Conservation (phyloP, 2,797 vertebrate species). For the Coendou prehensilis region DNA sequence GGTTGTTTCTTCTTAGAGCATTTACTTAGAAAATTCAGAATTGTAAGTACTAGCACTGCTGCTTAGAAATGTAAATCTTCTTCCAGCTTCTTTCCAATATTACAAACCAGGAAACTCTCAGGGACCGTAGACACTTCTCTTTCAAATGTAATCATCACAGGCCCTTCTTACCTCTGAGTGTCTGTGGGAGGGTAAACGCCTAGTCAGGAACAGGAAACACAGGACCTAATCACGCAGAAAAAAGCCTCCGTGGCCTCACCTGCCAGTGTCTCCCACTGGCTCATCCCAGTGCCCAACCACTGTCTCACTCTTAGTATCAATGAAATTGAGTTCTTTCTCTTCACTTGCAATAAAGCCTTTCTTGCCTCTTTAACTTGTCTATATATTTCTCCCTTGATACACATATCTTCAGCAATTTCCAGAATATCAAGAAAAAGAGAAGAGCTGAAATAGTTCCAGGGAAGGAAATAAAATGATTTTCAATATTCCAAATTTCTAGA, state of each 20-base stretch:
- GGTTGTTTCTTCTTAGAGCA: background rate
- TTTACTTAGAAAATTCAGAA: background rate
- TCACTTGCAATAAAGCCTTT: background rate
- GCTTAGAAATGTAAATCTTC: background rate
- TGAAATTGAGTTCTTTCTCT: background rate
- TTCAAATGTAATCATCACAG: background rate
- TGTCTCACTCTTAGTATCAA: background rate
- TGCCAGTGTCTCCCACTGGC: background rate
- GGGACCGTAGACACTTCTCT: background rate
- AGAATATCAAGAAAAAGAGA: background rate
- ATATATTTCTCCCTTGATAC: background rate
- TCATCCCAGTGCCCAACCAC: background rate
- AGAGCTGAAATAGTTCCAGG: background rate
- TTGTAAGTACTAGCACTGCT: background rate
- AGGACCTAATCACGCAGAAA: background rate
- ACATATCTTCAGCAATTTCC: background rate
- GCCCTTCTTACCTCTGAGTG: too few relatives aligned
- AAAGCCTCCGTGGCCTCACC: background rate
- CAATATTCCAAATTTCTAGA: background rate
- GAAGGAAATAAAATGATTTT: background rate
- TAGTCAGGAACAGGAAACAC: background rate
- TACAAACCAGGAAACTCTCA: background rate
- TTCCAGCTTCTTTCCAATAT: background rate
- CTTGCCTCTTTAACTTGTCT: background rate
- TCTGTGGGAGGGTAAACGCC: background rate